Evolutionary conservation across 2,113 vertebrate species (phyloP), one percentile per base, ranked within the genome.

Genomic region (Anhinga rufa): DNA sequence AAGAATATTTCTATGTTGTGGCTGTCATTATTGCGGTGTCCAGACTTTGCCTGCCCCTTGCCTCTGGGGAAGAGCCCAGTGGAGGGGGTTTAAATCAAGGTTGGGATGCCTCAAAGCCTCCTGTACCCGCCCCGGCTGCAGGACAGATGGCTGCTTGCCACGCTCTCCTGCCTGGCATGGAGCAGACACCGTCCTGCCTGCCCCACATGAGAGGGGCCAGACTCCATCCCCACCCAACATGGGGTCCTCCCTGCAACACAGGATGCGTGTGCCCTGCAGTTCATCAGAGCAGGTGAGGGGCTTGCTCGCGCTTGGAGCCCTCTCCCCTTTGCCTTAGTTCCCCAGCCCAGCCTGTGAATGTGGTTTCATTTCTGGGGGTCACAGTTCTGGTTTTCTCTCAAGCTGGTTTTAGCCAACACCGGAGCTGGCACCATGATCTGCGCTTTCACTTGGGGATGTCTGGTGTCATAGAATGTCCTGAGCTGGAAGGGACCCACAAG

Each of bases 1-100:
- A 97, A 97, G 97, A 95, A 82, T 97, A 92, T 97, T 97, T 97
- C 96, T 97, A 97, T 36, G 66, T 65, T 79, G 93, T 95, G 81
- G 75, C 71, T 92, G 85, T 97, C 19, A 0, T 96, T 81, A 69
- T 29, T 96, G 65, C 1, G 2, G 60, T 86, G 62, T 20, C 36
- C 1, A 3, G 57, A n/a, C 49, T 71, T 49, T 26, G 40, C 31
- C 40, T 79, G 32, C 17, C 21, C 34, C 25, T 77, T 76, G 25
- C 19, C 79, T 80, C 49, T n/a, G n/a, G 42, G 64, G 31, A 44
- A 38, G 7, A 68, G 34, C 42, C 1, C 1, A 20, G 25, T 3
- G 1, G 17, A 65, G 18, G 32, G 9, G 4, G 8, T 46, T 25
- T 75, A 31, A 49, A 77, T 68, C 52, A 64, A 32, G 24, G 14